phyloP scores from a whole-genome alignment of 2,888 invertebrate genomes.

The Celastrina argiolus region DNA sequence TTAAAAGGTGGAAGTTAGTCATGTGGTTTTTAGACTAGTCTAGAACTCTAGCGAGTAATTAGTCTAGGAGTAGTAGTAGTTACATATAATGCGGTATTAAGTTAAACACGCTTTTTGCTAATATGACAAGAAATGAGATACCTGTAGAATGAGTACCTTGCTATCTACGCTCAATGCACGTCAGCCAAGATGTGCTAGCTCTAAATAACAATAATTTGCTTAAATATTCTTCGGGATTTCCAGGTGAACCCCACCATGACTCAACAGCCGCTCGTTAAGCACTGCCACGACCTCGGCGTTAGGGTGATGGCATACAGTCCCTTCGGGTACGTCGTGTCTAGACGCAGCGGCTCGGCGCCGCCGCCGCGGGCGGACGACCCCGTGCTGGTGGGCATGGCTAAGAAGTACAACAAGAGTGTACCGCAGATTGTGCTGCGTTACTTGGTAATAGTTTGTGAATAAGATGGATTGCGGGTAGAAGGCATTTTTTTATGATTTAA shows the following conservation, averaged over 20 bases:
- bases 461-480: no score
- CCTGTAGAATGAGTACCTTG: no score
- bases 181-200: no score
- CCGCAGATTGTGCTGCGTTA: slow-evolving; percentile 82
- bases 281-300: slow-evolving; percentile 81
- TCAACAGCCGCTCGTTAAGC: slow-evolving; percentile 82
- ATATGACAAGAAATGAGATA: no score
- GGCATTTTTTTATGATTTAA: no score
- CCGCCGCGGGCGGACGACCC: slow-evolving; percentile 65
- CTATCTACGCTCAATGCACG: no score
- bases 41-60: no score
- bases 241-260: slow-evolving; percentile 82
- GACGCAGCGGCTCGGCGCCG: slow-evolving; percentile 44
- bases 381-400: slow-evolving; percentile 72
- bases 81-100: no score
- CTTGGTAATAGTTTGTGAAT: slow-evolving; percentile 70
- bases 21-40: no score
- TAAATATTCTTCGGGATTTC: slow-evolving; percentile 30
- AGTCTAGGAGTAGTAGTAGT: no score
- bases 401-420: slow-evolving; percentile 81
- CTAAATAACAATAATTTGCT: not conserved
- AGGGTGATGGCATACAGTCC: slow-evolving; percentile 86
- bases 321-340: slow-evolving; percentile 70
- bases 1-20: no score
- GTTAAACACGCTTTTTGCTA: no score